phyloP scores from a whole-genome alignment of 2,888 invertebrate species.

The Dastarcus helophoroides region DNA sequence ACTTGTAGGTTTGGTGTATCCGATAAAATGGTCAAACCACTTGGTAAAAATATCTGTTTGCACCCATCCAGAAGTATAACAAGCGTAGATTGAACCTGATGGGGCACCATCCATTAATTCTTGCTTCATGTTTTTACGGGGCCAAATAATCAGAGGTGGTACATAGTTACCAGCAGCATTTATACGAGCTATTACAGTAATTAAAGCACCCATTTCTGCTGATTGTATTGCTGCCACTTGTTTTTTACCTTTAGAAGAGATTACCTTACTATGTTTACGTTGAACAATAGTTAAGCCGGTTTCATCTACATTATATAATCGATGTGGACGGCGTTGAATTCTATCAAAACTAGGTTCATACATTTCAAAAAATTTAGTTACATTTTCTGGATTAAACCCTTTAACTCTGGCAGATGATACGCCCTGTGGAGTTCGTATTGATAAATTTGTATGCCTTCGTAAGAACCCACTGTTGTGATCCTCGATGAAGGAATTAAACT shows the following conservation, averaged over 20 bases:
- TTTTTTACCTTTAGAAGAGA: constrained; percentile 17
- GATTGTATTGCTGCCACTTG: constrained; percentile 31
- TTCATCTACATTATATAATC: constrained; percentile 16
- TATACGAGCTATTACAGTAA: constrained; percentile 28
- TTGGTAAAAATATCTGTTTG: constrained; percentile 15
- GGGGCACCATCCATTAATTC: constrained; percentile 13
- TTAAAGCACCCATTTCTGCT: constrained; percentile 27
- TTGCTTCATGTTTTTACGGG: constrained; percentile 21
- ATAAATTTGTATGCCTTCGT: constrained; percentile 3
- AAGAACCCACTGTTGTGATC: constrained; percentile 6
- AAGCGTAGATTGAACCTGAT: constrained; percentile 6
- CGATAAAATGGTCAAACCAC: constrained; percentile 15
- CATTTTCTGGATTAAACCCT: constrained; percentile 3
- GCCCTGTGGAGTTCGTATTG: constrained; percentile 6
- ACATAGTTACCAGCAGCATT: constrained; percentile 25
- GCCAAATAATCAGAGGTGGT: constrained; percentile 31
- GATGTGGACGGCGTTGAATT: constrained; percentile 7
- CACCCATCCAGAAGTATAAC: constrained; percentile 22
- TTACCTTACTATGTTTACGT: constrained; percentile 4
- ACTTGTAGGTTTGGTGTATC: constrained; percentile 3
- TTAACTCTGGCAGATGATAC: constrained; percentile 5
- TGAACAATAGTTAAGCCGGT: constrained; percentile 3
- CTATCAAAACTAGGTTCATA: constrained; percentile 4
- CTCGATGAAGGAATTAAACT: too few relatives aligned
- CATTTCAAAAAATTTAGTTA: constrained; percentile 6